These are phyloP conservation scores for Neoseiulus cucumeris DNA, from an alignment of 1,140 invertebrate species.

Conservation along the genomic window DNA sequence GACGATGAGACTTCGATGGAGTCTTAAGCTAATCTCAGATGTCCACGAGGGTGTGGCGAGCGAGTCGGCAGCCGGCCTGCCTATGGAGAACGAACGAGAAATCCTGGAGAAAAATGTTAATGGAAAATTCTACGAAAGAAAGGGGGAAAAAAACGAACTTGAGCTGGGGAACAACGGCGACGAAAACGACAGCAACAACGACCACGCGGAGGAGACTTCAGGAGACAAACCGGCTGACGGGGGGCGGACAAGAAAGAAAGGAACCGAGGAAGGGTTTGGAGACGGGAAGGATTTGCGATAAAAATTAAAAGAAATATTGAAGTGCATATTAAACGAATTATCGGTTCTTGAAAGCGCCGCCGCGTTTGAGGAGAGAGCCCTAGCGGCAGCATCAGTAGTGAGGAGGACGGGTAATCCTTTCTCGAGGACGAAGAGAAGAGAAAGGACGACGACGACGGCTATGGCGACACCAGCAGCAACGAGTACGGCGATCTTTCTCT, in stretches of 20 bases:
- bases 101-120: slow-evolving; percentile 1
- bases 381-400: not conserved
- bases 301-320: slow-evolving; percentile 12
- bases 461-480: not conserved
- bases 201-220: not conserved
- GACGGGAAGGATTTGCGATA: slow-evolving; percentile 9
- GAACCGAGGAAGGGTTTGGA: not conserved
- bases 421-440: too few species aligned
- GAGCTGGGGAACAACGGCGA: not conserved
- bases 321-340: slow-evolving; percentile 12
- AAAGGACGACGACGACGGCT: not conserved
- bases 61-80: not conserved
- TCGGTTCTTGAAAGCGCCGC: slow-evolving; percentile 5
- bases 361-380: too few species aligned
- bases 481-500: not conserved
- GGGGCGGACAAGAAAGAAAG: not conserved
- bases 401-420: not conserved
- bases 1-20: not conserved
- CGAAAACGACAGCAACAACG: not conserved
- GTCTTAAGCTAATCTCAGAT: slow-evolving; percentile 10
- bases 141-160: too few species aligned
- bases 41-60: slow-evolving; percentile 10
- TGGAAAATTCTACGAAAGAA: slow-evolving; percentile 3
- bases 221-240: not conserved
- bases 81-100: not conserved